A percentile compares a stretch with the other conserved stretches of the same genome.
phyloP scores from a whole-genome alignment of 2,113 vertebrate species.

The Takifugu flavidus region DNA sequence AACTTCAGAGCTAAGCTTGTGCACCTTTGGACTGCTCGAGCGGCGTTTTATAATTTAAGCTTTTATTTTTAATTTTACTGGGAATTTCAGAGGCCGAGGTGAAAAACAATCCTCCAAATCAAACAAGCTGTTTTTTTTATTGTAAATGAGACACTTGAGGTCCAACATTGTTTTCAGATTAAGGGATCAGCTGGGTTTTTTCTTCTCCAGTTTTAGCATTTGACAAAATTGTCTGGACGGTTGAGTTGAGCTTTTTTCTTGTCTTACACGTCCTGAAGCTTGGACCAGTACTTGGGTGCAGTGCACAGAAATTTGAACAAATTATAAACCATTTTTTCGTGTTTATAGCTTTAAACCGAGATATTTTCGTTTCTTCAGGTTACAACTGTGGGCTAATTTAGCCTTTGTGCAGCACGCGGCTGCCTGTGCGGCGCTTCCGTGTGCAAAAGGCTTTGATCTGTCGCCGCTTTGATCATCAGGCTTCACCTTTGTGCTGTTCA shows the following conservation, averaged over 20 bases:
- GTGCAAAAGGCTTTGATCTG: conserved; percentile 24
- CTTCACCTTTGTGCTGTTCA: conserved; percentile 23
- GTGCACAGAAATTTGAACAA: conserved; percentile 29
- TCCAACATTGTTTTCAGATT: conserved; percentile 40
- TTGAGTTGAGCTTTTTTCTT: conserved; percentile 28
- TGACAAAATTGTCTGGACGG: conserved; percentile 10
- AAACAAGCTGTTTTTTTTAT: conserved; percentile 39
- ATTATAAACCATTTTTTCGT: conserved; percentile 9
- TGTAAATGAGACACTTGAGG: conserved; percentile 46
- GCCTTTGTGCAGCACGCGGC: not conserved
- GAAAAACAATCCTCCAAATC: conserved; percentile 4
- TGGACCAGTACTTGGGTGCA: conserved; percentile 31
- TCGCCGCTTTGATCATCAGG: conserved; percentile 22
- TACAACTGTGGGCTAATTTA: conserved; percentile 9
- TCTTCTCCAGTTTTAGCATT: conserved; percentile 1
- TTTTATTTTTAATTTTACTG: not conserved
- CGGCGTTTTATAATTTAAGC: conserved; percentile 6
- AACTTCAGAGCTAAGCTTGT: conserved; percentile 12
- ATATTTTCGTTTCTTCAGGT: conserved; percentile 10
- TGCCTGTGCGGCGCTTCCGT: not conserved
- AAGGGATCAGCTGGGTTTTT: conserved; percentile 55
- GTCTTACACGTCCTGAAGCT: conserved; percentile 20
- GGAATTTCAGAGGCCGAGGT: not conserved
- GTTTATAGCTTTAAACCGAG: conserved; percentile 40
- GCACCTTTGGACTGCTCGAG: not conserved